Evolutionary conservation across 1,140 invertebrate species (phyloP).

Genomic region (Neodiprion fabricii): DNA sequence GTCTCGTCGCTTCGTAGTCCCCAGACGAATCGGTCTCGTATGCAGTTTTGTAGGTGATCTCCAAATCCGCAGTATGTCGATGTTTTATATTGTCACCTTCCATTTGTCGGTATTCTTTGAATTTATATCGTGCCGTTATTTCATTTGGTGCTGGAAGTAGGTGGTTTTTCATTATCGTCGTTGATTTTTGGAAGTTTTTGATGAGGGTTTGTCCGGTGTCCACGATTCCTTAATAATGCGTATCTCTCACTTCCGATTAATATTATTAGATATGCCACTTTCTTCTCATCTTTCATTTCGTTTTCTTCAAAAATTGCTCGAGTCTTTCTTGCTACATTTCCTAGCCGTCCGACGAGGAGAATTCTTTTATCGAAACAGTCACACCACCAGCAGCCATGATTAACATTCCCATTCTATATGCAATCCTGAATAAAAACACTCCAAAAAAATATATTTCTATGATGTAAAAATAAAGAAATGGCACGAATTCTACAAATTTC

Average conservation of each 20-base stretch:
- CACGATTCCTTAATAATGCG: conserved; percentile 33
- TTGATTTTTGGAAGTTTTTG: conserved; percentile 13
- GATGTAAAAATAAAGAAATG: no score
- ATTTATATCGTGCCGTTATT: conserved; percentile 23
- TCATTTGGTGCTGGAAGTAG: conserved; percentile 19
- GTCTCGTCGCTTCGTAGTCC: conserved; percentile 34
- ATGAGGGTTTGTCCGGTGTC: conserved; percentile 14
- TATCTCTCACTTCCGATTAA: conserved; percentile 38
- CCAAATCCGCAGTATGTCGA: conserved; percentile 42
- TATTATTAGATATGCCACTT: conserved; percentile 40
- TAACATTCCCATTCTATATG: no score
- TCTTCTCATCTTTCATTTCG: conserved; percentile 25
- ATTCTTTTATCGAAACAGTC: conserved; percentile 19
- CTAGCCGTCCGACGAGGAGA: conserved; percentile 17
- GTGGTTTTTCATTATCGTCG: conserved; percentile 18
- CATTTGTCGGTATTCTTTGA: conserved; percentile 19
- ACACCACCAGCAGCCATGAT: no score
- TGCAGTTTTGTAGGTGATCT: conserved; percentile 28
- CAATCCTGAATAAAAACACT: no score
- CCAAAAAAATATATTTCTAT: no score
- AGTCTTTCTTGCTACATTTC: conserved; percentile 28
- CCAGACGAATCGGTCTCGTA: conserved; percentile 45
- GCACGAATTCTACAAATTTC: no score
- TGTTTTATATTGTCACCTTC: conserved; percentile 25
- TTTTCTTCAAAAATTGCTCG: conserved; percentile 40